Evolutionary conservation across 2,888 invertebrate species (phyloP).

Genomic region (Galerucella pusilla): DNA sequence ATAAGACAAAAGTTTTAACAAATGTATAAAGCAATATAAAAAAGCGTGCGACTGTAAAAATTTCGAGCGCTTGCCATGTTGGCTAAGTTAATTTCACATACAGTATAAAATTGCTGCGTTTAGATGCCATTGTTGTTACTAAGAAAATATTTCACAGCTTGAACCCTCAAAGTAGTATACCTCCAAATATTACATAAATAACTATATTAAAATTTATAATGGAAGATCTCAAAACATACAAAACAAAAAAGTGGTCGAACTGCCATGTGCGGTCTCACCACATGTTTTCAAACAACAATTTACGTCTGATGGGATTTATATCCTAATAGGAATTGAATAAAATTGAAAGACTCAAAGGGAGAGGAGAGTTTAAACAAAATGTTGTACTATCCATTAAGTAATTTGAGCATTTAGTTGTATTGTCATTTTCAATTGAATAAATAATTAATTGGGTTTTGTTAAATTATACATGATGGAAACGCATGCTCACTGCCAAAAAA

Average conservation of each 20-base stretch:
- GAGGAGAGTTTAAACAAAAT: not conserved
- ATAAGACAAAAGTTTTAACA: not conserved
- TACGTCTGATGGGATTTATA: not conserved
- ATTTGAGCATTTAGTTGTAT: not conserved
- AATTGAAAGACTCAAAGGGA: too few relatives aligned
- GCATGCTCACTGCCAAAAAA: too few relatives aligned
- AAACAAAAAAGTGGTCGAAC: not conserved
- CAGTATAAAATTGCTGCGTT: not conserved
- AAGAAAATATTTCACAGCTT: not conserved
- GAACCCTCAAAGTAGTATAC: not conserved
- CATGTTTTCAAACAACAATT: not conserved
- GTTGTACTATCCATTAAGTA: not conserved
- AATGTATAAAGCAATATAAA: not conserved
- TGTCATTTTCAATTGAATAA: not conserved
- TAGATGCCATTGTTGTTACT: not conserved
- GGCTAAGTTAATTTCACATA: not conserved
- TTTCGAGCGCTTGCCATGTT: not conserved
- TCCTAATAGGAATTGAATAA: too few relatives aligned
- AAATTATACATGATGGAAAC: too few relatives aligned
- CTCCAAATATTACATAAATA: not conserved
- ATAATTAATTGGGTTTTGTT: too few relatives aligned
- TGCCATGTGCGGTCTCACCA: not conserved
- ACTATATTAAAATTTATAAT: not conserved
- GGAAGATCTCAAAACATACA: not conserved
- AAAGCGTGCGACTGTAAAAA: not conserved